Evolutionary conservation across 2,113 vertebrate genomes (phyloP).

Genomic region (Phylloscopus whistleri): DNA sequence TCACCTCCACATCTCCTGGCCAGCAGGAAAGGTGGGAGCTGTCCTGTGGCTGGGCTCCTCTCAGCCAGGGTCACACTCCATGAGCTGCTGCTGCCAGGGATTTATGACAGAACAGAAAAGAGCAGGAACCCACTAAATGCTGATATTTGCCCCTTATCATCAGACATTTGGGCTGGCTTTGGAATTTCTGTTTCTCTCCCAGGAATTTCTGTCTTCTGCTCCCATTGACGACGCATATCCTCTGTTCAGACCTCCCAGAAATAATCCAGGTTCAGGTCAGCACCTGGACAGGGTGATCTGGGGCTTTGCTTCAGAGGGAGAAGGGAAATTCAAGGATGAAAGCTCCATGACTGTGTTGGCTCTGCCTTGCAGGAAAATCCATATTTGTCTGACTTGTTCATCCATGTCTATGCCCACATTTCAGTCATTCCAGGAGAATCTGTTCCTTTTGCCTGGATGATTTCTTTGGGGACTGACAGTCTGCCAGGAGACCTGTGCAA

Average conservation of each 20-base stretch:
- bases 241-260: background rate
- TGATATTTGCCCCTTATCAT: background rate
- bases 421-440: background rate
- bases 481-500: background rate
- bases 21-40: background rate
- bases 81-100: background rate
- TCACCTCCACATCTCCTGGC: background rate
- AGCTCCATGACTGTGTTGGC: accelerated
- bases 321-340: background rate
- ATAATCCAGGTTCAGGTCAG: background rate
- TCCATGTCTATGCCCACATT: background rate
- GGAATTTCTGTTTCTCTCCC: background rate
- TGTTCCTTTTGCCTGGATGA: background rate
- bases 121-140: background rate
- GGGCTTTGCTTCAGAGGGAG: background rate
- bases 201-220: background rate
- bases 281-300: background rate
- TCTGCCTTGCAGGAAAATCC: background rate
- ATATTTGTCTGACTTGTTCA: accelerated
- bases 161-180: background rate
- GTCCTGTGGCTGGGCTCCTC: background rate
- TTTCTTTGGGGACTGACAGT: background rate
- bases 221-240: background rate
- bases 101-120: background rate
- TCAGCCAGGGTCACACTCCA: background rate